These are phyloP conservation scores for Stenotaenia linearis DNA, from an alignment of 2,888 invertebrate genomes.

Conservation along the genomic window DNA sequence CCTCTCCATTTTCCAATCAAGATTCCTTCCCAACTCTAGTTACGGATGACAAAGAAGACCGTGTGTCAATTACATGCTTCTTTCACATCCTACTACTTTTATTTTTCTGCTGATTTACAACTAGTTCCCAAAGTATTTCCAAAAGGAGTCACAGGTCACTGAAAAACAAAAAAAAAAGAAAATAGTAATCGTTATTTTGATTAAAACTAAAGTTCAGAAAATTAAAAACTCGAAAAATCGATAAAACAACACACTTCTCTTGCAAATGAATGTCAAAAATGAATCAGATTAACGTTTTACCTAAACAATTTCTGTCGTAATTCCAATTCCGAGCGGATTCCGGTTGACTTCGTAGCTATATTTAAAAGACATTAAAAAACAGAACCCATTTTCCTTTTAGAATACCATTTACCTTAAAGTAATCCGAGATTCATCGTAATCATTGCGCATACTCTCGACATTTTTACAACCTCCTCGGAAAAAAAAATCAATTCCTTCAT, in stretches of 20 bases:
- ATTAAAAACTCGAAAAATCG: no score
- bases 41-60: conserved; percentile 20
- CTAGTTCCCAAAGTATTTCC: not conserved
- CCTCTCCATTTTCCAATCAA: conserved; percentile 12
- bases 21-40: not conserved
- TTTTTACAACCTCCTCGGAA: not conserved
- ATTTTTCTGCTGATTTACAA: not conserved
- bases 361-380: no score
- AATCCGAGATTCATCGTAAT: conserved; percentile 1
- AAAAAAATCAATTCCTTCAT: not conserved
- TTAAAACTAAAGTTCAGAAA: no score
- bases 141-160: not conserved
- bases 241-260: no score
- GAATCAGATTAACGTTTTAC: no score
- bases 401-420: no score
- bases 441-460: not conserved
- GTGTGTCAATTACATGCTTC: conserved; percentile 23
- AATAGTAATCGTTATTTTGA: no score
- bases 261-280: no score
- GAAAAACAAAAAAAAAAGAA: not conserved
- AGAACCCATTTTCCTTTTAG: no score
- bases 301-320: no score
- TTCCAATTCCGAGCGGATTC: no score
- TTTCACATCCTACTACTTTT: not conserved
- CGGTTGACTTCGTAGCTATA: no score